Percentiles rank a stretch among this genome's conserved stretches.
These are phyloP conservation scores for Atherinomorus stipes DNA, from an alignment of 2,113 vertebrate species.

Conservation along the genomic window DNA sequence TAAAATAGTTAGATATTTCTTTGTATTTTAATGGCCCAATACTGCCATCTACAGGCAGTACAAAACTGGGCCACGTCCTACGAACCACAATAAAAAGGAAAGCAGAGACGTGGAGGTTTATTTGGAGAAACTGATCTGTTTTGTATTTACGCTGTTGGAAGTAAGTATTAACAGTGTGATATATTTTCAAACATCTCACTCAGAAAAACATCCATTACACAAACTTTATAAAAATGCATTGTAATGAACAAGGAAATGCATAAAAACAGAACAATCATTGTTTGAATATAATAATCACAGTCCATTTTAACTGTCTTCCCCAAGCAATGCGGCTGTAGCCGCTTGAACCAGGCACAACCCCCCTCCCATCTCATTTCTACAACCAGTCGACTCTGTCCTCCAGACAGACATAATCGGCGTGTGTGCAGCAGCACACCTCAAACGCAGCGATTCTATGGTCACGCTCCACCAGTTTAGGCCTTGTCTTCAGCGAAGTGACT, in stretches of 20 bases:
- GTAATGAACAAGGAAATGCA: too few species aligned
- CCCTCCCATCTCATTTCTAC: constrained; percentile 10
- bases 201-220: too few species aligned
- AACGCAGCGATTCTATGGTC: not conserved
- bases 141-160: too few species aligned
- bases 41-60: constrained; percentile 35
- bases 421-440: constrained; percentile 41
- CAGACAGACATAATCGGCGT: constrained; percentile 23
- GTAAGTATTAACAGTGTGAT: too few species aligned
- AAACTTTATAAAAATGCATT: not conserved
- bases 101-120: not conserved
- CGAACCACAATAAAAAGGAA: not conserved
- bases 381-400: constrained; percentile 19
- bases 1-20: too few species aligned
- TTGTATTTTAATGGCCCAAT: not conserved
- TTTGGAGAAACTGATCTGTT: too few species aligned
- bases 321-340: constrained; percentile 33
- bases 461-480: constrained; percentile 5
- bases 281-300: not conserved
- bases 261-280: not conserved
- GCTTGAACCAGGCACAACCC: constrained; percentile 5
- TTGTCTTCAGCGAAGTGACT: not conserved
- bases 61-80: constrained; percentile 16
- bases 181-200: too few species aligned
- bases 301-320: not conserved